Percentiles rank a stretch among this genome's conserved stretches.
phyloP scores from a whole-genome alignment of 1,140 invertebrate species.

The Cotesia vestalis region DNA sequence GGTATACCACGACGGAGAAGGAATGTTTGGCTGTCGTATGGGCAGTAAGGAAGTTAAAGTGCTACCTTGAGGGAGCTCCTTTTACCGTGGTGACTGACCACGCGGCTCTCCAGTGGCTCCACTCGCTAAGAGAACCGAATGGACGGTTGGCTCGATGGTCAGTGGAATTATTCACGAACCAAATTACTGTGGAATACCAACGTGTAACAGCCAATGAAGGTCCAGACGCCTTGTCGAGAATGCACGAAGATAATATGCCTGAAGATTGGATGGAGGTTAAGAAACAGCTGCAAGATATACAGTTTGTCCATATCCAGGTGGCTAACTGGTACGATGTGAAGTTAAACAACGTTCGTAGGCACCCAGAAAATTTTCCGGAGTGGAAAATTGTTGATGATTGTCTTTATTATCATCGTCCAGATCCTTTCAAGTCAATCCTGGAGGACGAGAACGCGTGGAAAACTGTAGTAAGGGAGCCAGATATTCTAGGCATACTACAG shows the following conservation, averaged over 20 bases:
- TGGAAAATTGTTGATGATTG: constrained; percentile 31
- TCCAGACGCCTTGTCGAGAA: background rate
- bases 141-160: background rate
- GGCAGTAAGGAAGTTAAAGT: constrained; percentile 17
- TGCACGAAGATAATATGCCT: background rate
- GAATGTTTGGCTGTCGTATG: constrained; percentile 16
- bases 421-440: constrained; percentile 8
- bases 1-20: background rate
- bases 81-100: constrained; percentile 17
- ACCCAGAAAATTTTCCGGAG: constrained; percentile 32
- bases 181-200: background rate
- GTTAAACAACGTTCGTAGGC: background rate
- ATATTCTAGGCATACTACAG: background rate
- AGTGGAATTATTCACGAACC: background rate
- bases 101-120: constrained; percentile 2
- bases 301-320: no score
- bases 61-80: background rate
- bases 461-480: constrained; percentile 36
- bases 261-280: no score
- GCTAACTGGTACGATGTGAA: background rate
- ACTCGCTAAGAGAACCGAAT: background rate
- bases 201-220: background rate
- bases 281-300: background rate
- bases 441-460: constrained; percentile 43
- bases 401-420: constrained; percentile 32